Percentiles rank a stretch among this genome's conserved stretches.
Evolutionary conservation across 2,888 invertebrate species (phyloP).

Genomic region (Arrhopalites spinosus): DNA sequence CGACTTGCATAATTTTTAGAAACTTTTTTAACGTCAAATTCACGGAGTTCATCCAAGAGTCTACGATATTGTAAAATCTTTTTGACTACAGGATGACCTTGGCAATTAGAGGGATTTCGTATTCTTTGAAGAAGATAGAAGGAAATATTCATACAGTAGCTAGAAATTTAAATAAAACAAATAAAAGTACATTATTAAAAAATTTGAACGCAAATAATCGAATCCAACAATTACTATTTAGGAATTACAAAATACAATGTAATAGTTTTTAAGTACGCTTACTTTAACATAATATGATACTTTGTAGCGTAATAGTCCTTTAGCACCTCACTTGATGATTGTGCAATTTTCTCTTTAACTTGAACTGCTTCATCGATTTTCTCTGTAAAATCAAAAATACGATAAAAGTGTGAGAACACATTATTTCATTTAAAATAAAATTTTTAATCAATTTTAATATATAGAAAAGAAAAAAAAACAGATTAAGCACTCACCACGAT

Average conservation of each 20-base stretch:
- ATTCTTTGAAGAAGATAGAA: constrained; percentile 85
- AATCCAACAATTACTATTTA: neutral
- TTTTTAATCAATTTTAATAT: no score
- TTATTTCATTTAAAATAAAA: neutral
- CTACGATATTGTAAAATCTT: constrained; percentile 80
- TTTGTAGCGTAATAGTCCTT: constrained; percentile 73
- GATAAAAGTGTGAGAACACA: neutral
- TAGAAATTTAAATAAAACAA: constrained; percentile 61
- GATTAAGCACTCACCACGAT: constrained; percentile 67
- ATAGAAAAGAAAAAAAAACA: neutral
- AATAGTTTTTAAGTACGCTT: constrained; percentile 49
- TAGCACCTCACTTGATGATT: constrained; percentile 63
- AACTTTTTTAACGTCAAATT: constrained; percentile 38
- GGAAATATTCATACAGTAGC: constrained; percentile 83
- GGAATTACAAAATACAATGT: no score
- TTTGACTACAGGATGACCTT: constrained; percentile 88
- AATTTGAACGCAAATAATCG: neutral
- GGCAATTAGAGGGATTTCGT: constrained; percentile 58
- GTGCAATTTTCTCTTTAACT: constrained; percentile 62
- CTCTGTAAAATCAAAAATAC: constrained; percentile 57
- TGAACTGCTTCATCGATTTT: constrained; percentile 67
- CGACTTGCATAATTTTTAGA: constrained; percentile 10
- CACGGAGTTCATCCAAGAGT: constrained; percentile 70
- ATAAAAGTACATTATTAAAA: neutral
- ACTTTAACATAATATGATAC: constrained; percentile 69